These are phyloP conservation scores for Helarctos malayanus DNA, from an alignment of 2,797 vertebrate species.

Conservation along the genomic window DNA sequence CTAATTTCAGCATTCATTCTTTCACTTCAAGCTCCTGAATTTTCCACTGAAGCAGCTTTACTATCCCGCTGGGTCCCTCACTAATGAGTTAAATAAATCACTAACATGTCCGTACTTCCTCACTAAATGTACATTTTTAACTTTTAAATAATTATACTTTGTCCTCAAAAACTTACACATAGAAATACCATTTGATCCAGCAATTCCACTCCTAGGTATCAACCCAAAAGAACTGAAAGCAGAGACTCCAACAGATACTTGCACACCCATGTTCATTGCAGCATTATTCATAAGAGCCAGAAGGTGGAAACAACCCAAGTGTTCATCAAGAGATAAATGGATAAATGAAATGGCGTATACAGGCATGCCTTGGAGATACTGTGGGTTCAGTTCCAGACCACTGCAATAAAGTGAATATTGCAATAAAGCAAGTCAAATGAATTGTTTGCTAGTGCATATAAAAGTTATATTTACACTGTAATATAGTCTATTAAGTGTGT, in stretches of 20 bases:
- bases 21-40: background rate
- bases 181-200: background rate
- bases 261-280: background rate
- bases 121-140: background rate
- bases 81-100: background rate
- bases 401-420: background rate
- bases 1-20: constrained; percentile 1
- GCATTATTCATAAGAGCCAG: background rate
- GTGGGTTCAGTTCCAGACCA: background rate
- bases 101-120: background rate
- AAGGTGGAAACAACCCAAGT: background rate
- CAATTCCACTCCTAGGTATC: background rate
- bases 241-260: background rate
- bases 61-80: background rate
- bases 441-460: background rate
- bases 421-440: background rate
- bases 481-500: background rate
- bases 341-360: background rate
- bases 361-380: background rate
- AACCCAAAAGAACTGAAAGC: background rate
- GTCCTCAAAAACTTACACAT: background rate
- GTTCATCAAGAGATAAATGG: background rate
- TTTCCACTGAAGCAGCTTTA: background rate
- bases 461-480: background rate
- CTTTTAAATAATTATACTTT: background rate